phyloP scores from a whole-genome alignment of 2,888 invertebrate genomes.

The Erebia aethiops region DNA sequence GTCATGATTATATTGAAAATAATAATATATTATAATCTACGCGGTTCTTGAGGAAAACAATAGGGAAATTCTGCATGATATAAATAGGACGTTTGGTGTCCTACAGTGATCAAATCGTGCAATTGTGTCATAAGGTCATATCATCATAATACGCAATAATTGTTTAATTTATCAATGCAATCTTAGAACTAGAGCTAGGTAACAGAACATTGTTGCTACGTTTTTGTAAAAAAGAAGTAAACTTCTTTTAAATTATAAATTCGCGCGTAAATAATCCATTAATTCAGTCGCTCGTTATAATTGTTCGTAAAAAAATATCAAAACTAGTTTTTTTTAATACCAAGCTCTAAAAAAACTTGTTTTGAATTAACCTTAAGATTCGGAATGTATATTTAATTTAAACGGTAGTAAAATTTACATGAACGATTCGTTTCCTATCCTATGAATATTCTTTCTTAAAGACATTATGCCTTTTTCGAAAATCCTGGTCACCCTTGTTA shows the following conservation, averaged over 20 bases:
- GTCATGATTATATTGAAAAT: slow-evolving; percentile 6
- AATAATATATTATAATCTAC: slow-evolving; percentile 28
- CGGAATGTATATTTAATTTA: not conserved
- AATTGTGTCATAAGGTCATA: not conserved
- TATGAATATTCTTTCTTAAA: not conserved
- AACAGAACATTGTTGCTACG: not conserved
- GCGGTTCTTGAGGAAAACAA: slow-evolving; percentile 35
- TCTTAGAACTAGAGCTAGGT: not conserved
- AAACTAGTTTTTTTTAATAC: not conserved
- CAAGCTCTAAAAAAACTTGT: too few relatives aligned
- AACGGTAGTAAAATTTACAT: not conserved
- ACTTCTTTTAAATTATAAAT: not conserved
- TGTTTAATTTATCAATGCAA: too few relatives aligned
- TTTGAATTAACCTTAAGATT: not conserved
- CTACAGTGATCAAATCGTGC: slow-evolving; percentile 3
- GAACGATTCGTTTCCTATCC: not conserved
- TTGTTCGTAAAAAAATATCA: not conserved
- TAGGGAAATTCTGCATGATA: slow-evolving; percentile 16
- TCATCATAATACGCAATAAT: not conserved
- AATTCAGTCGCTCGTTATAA: too few relatives aligned
- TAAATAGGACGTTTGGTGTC: slow-evolving; percentile 22
- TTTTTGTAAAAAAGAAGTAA: too few relatives aligned
- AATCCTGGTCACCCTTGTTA: slow-evolving; percentile 15
- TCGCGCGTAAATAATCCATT: not conserved
- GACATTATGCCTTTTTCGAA: not conserved